phyloP scores from a whole-genome alignment of 2,888 invertebrate genomes.

The Gymnosoma rotundatum region DNA sequence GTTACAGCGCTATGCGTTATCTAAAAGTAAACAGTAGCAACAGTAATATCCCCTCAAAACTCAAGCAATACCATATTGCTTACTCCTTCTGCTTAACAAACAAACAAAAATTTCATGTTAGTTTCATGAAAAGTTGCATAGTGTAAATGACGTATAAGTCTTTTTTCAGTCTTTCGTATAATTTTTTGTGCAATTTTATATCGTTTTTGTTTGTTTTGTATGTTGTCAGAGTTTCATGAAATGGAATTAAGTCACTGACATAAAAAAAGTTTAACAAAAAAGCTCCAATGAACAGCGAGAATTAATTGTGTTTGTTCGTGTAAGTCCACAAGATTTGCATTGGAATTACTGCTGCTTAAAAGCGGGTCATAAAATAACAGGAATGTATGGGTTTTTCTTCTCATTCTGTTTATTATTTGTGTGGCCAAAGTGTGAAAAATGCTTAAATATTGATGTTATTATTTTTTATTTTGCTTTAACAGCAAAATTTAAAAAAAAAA shows the following conservation, averaged over 20 bases:
- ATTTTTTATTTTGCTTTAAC: too few relatives aligned
- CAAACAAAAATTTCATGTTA: too few relatives aligned
- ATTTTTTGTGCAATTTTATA: conserved; percentile 1
- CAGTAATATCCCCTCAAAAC: too few relatives aligned
- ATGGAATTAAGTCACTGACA: conserved; percentile 43
- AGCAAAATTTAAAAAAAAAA: too few relatives aligned
- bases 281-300: not conserved
- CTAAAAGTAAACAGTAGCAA: too few relatives aligned
- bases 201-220: conserved; percentile 10
- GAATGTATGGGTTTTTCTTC: conserved; percentile 29
- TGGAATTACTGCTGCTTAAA: conserved; percentile 57
- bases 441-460: too few relatives aligned
- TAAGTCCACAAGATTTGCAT: conserved; percentile 47
- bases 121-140: too few relatives aligned
- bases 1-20: too few relatives aligned
- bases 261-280: not conserved
- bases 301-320: conserved; percentile 41
- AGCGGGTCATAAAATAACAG: conserved; percentile 55
- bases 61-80: too few relatives aligned
- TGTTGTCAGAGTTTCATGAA: conserved; percentile 56
- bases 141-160: too few relatives aligned
- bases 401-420: conserved; percentile 16
- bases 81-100: too few relatives aligned
- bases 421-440: conserved; percentile 42
- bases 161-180: conserved; percentile 34